Evolutionary conservation across 2,888 invertebrate species (phyloP), one percentile per base, ranked within the genome.

Genomic region (Hanleya hanleyi): DNA sequence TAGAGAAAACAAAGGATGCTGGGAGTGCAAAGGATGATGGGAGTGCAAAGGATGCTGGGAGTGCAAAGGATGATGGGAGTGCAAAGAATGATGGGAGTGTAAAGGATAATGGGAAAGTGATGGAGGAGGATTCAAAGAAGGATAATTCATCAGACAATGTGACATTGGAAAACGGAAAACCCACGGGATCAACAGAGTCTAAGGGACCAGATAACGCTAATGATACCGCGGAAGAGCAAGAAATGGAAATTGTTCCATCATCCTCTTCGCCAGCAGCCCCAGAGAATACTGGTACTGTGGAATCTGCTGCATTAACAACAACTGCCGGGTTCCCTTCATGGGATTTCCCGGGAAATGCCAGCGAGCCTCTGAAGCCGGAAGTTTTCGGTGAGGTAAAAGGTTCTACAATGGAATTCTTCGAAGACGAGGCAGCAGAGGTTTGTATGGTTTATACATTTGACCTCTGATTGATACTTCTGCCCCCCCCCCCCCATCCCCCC

Each of bases 401-500:
- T 15, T 37, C 64, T 5, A 64, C 15, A 15, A 37, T 64, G 37
- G 38, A 64, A 26, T 37, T 64, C n/a, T 64, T 64, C 36, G 64
- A 64, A 5, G 64, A 64, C 4, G 64, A 64, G n/a, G 36, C 38
- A n/a, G 64, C 37, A 4, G 64, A 64, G 64, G 64, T 64, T 22
- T 57, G 61, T 57, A n/a, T n/a, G n/a, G n/a, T n/a, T n/a, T n/a
- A n/a, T n/a, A n/a, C n/a, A n/a, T n/a, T n/a, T n/a, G n/a, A n/a
- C n/a, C n/a, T n/a, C n/a, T n/a, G n/a, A n/a, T n/a, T n/a, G n/a
- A n/a, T n/a, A n/a, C n/a, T n/a, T n/a, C n/a, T n/a, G n/a, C n/a
- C n/a, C n/a, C n/a, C n/a, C n/a, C n/a, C n/a, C n/a, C n/a, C n/a
- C n/a, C n/a, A n/a, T n/a, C n/a, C n/a, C n/a, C n/a, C n/a, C n/a